Evolutionary conservation across 2,113 vertebrate species (phyloP).

Genomic region (Ceyx cyanopectus): DNA sequence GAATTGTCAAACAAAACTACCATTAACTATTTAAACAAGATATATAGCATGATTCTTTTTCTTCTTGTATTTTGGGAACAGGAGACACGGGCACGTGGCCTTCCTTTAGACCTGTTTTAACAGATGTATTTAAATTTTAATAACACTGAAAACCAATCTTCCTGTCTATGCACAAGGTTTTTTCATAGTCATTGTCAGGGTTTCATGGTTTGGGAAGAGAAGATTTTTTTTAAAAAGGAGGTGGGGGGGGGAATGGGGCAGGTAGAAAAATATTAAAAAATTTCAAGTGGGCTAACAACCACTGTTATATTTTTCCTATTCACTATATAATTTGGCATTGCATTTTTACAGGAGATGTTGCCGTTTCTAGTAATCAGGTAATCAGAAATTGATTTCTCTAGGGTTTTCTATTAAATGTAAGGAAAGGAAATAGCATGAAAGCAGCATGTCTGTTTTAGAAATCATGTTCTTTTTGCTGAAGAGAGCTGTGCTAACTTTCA

Average conservation of each 20-base stretch:
- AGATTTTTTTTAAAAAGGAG: not conserved
- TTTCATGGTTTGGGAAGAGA: not conserved
- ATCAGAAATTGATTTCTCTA: conserved; percentile 37
- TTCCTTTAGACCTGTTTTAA: not conserved
- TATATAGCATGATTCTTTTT: not conserved
- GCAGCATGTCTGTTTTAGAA: conserved; percentile 17
- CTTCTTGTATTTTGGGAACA: not conserved
- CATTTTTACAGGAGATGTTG: conserved; percentile 37
- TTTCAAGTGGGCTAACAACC: not conserved
- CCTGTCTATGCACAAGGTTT: not conserved
- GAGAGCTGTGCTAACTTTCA: not conserved
- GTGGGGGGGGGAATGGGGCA: too few species aligned
- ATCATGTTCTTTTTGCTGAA: not conserved
- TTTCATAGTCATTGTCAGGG: not conserved
- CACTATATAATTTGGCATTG: not conserved
- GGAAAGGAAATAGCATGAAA: conserved; percentile 20
- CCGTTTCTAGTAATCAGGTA: not conserved
- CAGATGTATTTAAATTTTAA: not conserved
- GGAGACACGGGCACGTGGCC: not conserved
- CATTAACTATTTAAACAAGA: not conserved
- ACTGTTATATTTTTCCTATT: not conserved
- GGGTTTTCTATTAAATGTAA: conserved; percentile 1
- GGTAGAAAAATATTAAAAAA: not conserved
- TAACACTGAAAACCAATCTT: not conserved
- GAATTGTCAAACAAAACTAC: not conserved